Evolutionary conservation across 2,888 invertebrate genomes (phyloP), one percentile per base, ranked within the genome.

Genomic region (Empis livida): DNA sequence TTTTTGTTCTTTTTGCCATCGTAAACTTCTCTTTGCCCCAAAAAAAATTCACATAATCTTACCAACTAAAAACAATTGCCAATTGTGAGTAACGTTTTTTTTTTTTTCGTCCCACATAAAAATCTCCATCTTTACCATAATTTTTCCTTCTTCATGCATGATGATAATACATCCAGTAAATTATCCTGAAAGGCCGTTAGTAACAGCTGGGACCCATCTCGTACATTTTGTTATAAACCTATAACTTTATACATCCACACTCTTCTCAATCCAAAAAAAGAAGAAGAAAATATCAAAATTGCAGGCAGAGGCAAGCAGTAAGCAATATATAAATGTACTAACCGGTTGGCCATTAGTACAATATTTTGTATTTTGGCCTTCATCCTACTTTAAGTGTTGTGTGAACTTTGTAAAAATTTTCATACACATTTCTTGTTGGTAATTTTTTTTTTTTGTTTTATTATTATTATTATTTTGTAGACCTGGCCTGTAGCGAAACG

Each of bases 161-260:
- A 52, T 52, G 48, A 45, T 52, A 49, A 39, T 49, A 52, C 40
- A 49, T 48, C 47, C 43, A 44, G 40, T 52, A 52, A 52, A 50
- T 52, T 52, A 52, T 50, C 46, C 49, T 48, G 48, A 50, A 51
- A 50, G 45, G 45, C 52, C 48, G 49, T 52, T 52, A 48, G 47
- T 52, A 49, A 52, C 52, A 52, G 48, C 49, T 52, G 52, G 48
- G 49, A 41, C 48, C 46, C 47, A 51, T 49, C 49, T 47, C 9
- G 8, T 27, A 27, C 23, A 27, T 27, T n/a, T n/a, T 27, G 23
- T 27, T 27, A 27, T 27, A 27, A 27, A 27, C 23, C 38, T 38
- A 35, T 13, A 27, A 27, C 23, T 27, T 9, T 6, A 13, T 13
- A 35, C n/a, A 35, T 9, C 3, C 13, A 5, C 20, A 27, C 23